Percentiles rank a stretch among this genome's conserved stretches.
phyloP scores from a whole-genome alignment of 2,888 invertebrate genomes.

The Orthosia cruda region DNA sequence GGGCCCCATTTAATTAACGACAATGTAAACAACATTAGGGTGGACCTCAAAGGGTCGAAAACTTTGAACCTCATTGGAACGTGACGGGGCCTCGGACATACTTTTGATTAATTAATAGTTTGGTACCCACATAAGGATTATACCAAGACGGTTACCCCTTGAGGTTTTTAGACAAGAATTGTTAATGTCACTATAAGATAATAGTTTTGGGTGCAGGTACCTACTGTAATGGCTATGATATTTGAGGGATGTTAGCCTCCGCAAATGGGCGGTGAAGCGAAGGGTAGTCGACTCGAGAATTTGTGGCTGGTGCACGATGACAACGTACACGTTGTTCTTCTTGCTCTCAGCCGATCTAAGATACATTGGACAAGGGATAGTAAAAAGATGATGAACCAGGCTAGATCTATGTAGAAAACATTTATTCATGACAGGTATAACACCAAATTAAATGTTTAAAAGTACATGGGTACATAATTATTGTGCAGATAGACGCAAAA shows the following conservation, averaged over 20 bases:
- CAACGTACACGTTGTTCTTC: background rate
- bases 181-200: constrained; percentile 65
- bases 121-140: constrained; percentile 76
- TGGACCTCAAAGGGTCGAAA: constrained; percentile 79
- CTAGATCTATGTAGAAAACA: too few species aligned
- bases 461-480: too few species aligned
- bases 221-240: constrained; percentile 18
- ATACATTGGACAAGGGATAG: too few species aligned
- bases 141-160: constrained; percentile 71
- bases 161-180: constrained; percentile 72
- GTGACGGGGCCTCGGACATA: constrained; percentile 71
- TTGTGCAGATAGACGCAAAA: too few species aligned
- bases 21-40: constrained; percentile 85
- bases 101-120: constrained; percentile 83
- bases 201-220: constrained; percentile 53
- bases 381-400: background rate
- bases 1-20: constrained; percentile 82
- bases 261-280: background rate
- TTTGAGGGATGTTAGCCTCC: constrained; percentile 8
- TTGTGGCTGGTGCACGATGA: background rate
- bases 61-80: constrained; percentile 76
- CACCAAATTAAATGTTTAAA: too few species aligned
- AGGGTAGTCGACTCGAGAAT: background rate
- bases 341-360: too few species aligned
- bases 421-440: too few species aligned